These are phyloP conservation scores for Dicyrtomina minuta DNA, from an alignment of 2,888 invertebrate species.

Conservation along the genomic window DNA sequence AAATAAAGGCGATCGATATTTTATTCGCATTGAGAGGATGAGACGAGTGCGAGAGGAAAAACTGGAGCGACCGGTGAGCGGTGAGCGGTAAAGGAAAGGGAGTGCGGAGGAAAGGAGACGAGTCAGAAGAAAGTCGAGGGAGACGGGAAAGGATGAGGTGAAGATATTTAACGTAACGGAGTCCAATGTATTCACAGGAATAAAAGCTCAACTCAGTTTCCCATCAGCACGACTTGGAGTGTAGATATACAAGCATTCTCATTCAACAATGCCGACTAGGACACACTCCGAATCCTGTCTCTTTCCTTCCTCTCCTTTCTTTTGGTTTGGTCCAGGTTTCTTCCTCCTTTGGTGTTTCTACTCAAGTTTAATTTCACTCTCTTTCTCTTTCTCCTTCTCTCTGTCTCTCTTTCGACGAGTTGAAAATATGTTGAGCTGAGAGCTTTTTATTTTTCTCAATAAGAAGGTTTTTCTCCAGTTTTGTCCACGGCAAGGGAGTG, in stretches of 20 bases:
- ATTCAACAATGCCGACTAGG: too few relatives aligned
- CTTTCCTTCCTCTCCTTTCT: neutral
- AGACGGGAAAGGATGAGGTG: slow-evolving; percentile 18
- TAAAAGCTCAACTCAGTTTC: too few relatives aligned
- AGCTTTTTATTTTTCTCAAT: too few relatives aligned
- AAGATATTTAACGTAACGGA: slow-evolving; percentile 18
- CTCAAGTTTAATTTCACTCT: neutral
- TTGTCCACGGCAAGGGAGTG: neutral
- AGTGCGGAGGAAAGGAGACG: neutral
- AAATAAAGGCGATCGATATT: slow-evolving; percentile 32
- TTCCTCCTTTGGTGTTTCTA: too few relatives aligned
- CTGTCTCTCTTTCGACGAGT: neutral
- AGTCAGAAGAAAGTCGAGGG: neutral
- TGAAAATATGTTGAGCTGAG: too few relatives aligned
- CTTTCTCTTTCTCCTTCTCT: slow-evolving; percentile 1
- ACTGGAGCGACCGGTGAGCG: neutral
- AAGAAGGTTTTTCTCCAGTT: neutral
- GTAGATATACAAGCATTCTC: too few relatives aligned
- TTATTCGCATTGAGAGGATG: slow-evolving; percentile 2
- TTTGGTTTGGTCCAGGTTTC: neutral
- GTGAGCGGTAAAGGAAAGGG: slow-evolving; percentile 8
- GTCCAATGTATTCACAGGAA: slow-evolving; percentile 1
- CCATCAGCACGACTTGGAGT: too few relatives aligned
- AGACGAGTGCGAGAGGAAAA: neutral
- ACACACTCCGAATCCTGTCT: too few relatives aligned